Evolutionary conservation across 2,797 vertebrate genomes (phyloP).

Genomic region (Ficedula albicollis): DNA sequence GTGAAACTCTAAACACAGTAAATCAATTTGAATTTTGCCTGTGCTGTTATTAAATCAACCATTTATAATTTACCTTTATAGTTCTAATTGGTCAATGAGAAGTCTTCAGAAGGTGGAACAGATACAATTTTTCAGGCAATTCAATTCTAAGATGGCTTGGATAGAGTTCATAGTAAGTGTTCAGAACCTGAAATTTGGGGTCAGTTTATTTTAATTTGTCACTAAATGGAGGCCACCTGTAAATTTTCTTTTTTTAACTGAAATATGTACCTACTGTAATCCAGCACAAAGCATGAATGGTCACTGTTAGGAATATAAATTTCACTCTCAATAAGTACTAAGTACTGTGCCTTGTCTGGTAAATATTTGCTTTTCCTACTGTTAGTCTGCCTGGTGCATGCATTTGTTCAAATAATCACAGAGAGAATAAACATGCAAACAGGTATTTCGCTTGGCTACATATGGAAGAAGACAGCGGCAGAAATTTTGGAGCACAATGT

Average conservation of each 20-base stretch:
- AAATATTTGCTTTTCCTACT: neutral
- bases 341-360: neutral
- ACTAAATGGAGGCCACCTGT: neutral
- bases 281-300: neutral
- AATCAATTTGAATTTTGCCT: neutral
- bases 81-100: neutral
- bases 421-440: neutral
- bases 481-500: neutral
- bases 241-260: neutral
- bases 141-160: neutral
- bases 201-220: neutral
- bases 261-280: neutral
- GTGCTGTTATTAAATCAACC: neutral
- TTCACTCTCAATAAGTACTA: neutral
- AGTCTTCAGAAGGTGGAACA: neutral
- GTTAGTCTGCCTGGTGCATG: neutral
- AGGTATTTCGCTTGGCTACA: neutral
- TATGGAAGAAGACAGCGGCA: neutral
- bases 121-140: neutral
- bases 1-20: neutral
- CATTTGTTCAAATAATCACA: neutral
- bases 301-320: neutral
- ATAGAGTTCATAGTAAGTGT: neutral
- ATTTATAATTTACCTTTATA: neutral
- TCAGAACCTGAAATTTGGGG: neutral